Conservation (phyloP, 1,140 invertebrate species). For the Drusus annulatus region DNA sequence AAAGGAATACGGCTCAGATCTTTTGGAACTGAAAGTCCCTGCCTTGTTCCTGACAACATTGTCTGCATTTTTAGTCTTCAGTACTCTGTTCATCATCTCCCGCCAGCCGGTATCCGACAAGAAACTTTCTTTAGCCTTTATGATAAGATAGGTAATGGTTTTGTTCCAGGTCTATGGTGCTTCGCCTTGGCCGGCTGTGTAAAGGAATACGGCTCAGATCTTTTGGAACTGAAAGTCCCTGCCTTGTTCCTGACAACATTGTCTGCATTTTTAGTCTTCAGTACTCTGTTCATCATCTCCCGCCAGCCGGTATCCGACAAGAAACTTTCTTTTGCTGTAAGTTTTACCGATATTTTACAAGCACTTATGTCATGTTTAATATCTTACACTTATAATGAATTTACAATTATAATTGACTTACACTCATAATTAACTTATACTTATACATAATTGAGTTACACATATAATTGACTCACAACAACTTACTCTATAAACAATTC, state of each 20-base stretch:
- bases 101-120: conserved; percentile 74
- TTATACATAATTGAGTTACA: no score
- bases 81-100: conserved; percentile 73
- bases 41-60: conserved; percentile 63
- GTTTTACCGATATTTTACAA: conserved; percentile 41
- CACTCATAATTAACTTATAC: no score
- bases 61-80: conserved; percentile 65
- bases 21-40: conserved; percentile 63
- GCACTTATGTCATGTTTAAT: no score
- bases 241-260: conserved; percentile 63
- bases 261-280: conserved; percentile 65
- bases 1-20: conserved; percentile 65
- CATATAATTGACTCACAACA: no score
- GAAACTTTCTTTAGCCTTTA: conserved; percentile 70
- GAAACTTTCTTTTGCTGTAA: conserved; percentile 69
- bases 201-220: conserved; percentile 65
- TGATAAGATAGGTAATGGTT: no score
- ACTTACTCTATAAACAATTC: no score
- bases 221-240: conserved; percentile 63
- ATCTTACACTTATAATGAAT: background rate
- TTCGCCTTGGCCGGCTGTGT: conserved; percentile 68
- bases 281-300: conserved; percentile 73
- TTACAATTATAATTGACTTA: background rate
- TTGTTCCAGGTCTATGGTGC: conserved; percentile 70
- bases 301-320: conserved; percentile 74